These are phyloP conservation scores for Hanleya hanleyi DNA, from an alignment of 2,888 invertebrate species.

Conservation along the genomic window DNA sequence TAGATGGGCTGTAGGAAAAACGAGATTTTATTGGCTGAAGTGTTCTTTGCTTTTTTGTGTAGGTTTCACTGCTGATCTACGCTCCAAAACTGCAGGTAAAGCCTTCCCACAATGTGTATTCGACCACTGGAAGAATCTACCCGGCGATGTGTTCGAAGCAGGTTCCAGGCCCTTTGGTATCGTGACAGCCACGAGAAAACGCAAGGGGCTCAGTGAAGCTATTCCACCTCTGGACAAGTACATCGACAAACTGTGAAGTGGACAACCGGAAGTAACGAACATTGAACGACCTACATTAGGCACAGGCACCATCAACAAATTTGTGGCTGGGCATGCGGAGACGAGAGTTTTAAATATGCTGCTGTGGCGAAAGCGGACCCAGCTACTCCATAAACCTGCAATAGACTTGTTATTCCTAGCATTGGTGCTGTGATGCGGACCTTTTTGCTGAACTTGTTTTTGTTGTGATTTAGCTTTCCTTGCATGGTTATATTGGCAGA, in stretches of 20 bases:
- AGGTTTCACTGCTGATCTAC: conserved; percentile 96
- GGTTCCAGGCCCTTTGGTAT: conserved; percentile 72
- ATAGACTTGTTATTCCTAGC: no score
- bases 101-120: conserved; percentile 99
- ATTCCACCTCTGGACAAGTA: conserved; percentile 96
- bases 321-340: no score
- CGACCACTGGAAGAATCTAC: conserved; percentile 99
- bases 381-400: no score
- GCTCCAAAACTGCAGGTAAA: conserved; percentile 97
- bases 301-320: no score
- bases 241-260: conserved; percentile 99
- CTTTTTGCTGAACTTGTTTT: background rate
- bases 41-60: conserved; percentile 39
- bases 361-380: no score
- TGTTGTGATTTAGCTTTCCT: no score
- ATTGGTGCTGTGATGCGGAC: background rate
- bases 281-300: no score
- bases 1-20: no score
- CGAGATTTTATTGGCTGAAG: no score
- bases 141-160: conserved; percentile 92
- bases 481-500: no score
- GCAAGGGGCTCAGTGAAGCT: conserved; percentile 99
- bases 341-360: no score
- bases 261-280: background rate
- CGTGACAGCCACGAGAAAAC: conserved; percentile 92